Base-by-base conservation (phyloP, 1,140 invertebrate genomes). In the Brachionus plicatilis region DNA sequence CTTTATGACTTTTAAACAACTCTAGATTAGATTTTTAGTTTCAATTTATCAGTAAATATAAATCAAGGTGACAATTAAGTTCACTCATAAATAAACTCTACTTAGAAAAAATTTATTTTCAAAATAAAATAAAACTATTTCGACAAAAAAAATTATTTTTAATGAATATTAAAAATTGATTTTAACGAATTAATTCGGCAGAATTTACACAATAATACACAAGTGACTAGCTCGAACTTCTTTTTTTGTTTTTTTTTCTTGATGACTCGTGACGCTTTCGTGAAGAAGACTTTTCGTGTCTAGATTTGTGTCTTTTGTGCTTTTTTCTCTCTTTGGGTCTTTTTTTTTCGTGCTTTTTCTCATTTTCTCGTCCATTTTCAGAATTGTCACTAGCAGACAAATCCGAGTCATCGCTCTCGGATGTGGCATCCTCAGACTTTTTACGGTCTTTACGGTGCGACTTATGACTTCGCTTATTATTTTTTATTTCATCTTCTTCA, bases 241-340 rank as follows among this genome's bases (percentile, higher is more conserved):
- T 75, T 75, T 75, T 75, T 27, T 75, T 75, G 20, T 75, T 41
- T 43, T 75, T 75, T 24, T 45, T 75, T n/a, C 41, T 41, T 9
- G 70, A 75, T 9, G 70, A 75, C 7, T 75, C 5, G 14, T 24
- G 17, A 20, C 17, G 70, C 45, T 14, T 68, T 6, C 70, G 70
- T 45, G 70, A 37, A 33, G 66, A 70, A 37, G 66, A 70, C 37
- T 70, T 70, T 9, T 70, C 37, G n/a, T 37, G 27, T 70, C 66
- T 70, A 37, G 17, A 29, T 24, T 20, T 20, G 60, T 70, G 66
- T 33, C 37, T 17, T 37, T 70, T 33, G n/a, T 41, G 66, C 11
- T 41, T 33, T 70, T 33, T 37, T 33, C 33, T 70, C 33, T 41
- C 29, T 37, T 70, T 70, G 2, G 17, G 1, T 37, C 66, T 33